Percentiles rank a stretch among this genome's conserved stretches.
These are phyloP conservation scores for Petrocephalus sullivani DNA, from an alignment of 2,797 vertebrate genomes.

Conservation along the genomic window DNA sequence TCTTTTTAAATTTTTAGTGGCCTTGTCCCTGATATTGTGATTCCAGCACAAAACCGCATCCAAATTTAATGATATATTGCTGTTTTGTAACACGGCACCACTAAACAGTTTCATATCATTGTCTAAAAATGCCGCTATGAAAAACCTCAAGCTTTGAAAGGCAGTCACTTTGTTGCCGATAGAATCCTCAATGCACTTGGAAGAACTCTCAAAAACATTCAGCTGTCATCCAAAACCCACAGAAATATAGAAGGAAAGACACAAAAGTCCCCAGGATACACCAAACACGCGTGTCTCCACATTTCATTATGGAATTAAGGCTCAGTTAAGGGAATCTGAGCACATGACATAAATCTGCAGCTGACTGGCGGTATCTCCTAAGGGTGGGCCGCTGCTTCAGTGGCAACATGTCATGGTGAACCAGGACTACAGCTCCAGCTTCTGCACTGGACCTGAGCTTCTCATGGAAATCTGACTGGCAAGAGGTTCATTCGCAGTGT, in stretches of 20 bases:
- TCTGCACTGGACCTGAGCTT: slow-evolving; percentile 22
- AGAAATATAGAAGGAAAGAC: background rate
- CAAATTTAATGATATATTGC: slow-evolving; percentile 14
- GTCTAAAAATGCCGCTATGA: background rate
- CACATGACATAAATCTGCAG: slow-evolving; percentile 40
- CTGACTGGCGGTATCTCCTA: slow-evolving; percentile 26
- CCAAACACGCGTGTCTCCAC: background rate
- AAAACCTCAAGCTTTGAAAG: background rate
- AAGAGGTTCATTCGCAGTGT: slow-evolving; percentile 19
- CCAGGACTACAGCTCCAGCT: slow-evolving; percentile 17
- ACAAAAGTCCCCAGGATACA: background rate
- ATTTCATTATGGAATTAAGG: background rate
- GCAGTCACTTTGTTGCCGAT: no score
- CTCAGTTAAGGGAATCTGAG: slow-evolving; percentile 33
- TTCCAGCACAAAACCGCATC: background rate
- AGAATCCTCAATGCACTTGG: background rate
- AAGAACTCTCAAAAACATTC: background rate
- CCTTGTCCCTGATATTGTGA: background rate
- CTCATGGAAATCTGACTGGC: slow-evolving; percentile 8
- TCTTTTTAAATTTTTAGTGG: background rate
- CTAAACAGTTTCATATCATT: background rate
- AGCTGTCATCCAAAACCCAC: background rate
- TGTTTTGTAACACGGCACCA: background rate
- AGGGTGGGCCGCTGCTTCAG: slow-evolving; percentile 26
- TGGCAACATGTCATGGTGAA: slow-evolving; percentile 4